These are phyloP conservation scores for Hirtodrosophila duncani DNA, from an alignment of 2,888 invertebrate species.

Conservation along the genomic window DNA sequence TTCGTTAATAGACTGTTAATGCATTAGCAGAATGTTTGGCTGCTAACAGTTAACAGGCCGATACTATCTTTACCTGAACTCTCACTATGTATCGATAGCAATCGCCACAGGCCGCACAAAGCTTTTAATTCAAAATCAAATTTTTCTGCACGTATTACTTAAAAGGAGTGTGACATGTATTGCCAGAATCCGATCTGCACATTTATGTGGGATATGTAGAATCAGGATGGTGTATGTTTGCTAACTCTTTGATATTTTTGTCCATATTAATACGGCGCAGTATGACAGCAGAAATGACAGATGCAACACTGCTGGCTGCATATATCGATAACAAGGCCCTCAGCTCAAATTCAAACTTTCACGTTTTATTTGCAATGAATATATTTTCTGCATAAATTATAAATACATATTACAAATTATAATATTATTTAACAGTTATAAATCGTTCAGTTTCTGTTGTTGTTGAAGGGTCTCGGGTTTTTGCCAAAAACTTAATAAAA, in stretches of 20 bases:
- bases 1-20: slow-evolving; percentile 1
- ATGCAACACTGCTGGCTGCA: too few species aligned
- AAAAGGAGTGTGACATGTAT: too few species aligned
- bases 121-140: slow-evolving; percentile 10
- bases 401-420: slow-evolving; percentile 61
- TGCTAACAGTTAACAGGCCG: slow-evolving; percentile 1
- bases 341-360: too few species aligned
- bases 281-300: too few species aligned
- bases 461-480: slow-evolving; percentile 14
- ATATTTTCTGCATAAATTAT: slow-evolving; percentile 52
- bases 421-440: slow-evolving; percentile 65
- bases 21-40: neutral
- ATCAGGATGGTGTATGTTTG: too few species aligned
- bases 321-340: too few species aligned
- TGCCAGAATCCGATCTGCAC: too few species aligned
- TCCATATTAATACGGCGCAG: too few species aligned
- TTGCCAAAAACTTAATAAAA: slow-evolving; percentile 49
- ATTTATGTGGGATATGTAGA: too few species aligned
- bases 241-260: too few species aligned
- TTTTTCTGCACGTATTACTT: too few species aligned
- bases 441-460: slow-evolving; percentile 43
- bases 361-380: slow-evolving; percentile 46
- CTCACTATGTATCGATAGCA: slow-evolving; percentile 27
- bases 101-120: neutral
- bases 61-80: too few species aligned